phyloP scores from a whole-genome alignment of 2,888 invertebrate species.

The Epinotia demarniana region DNA sequence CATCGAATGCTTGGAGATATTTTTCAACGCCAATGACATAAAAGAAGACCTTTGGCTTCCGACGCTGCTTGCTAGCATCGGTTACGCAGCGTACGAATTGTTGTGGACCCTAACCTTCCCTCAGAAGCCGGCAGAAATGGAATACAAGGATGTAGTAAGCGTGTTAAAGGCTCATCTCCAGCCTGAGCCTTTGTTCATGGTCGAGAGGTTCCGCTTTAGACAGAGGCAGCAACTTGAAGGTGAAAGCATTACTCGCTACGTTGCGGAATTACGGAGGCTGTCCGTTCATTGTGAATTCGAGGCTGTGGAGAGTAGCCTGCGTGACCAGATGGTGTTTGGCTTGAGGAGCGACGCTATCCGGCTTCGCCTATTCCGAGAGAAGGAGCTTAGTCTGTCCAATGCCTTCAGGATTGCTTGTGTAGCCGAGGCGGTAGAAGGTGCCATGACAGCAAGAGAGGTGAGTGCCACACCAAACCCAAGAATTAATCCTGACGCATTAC shows the following conservation, averaged over 20 bases:
- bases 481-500: not conserved
- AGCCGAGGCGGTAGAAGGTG: not conserved
- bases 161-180: not conserved
- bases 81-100: constrained; percentile 2
- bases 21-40: not conserved
- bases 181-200: not conserved
- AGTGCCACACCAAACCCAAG: not conserved
- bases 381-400: not conserved
- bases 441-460: not conserved
- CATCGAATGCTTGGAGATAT: constrained; percentile 15
- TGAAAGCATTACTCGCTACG: not conserved
- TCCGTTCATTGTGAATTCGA: not conserved
- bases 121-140: not conserved
- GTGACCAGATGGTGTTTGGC: constrained; percentile 6
- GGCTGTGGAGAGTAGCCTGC: not conserved
- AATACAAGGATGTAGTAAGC: not conserved
- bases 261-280: not conserved
- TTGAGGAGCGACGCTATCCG: constrained; percentile 2
- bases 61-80: not conserved
- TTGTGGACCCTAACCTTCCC: not conserved
- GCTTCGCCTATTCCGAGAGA: not conserved
- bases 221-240: constrained; percentile 2
- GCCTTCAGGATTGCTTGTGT: not conserved
- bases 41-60: constrained; percentile 7
- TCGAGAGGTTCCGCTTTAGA: constrained; percentile 1